Evolutionary conservation across 1,140 invertebrate species (phyloP).

Genomic region (Polyergus mexicanus): DNA sequence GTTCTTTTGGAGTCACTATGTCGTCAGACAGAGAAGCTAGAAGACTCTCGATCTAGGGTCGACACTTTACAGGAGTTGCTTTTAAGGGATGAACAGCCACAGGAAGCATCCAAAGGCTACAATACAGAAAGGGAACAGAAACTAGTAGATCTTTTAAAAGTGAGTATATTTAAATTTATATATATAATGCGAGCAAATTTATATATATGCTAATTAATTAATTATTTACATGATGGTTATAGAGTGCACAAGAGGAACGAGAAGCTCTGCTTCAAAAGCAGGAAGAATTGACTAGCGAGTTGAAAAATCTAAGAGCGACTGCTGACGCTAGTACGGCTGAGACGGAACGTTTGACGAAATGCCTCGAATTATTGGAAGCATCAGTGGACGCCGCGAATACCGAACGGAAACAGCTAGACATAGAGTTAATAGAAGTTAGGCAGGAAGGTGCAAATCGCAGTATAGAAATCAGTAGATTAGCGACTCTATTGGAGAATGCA

Average conservation of each 20-base stretch:
- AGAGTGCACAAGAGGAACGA: slow-evolving; percentile 93
- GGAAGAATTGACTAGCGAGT: slow-evolving; percentile 91
- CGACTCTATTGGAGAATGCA: slow-evolving; percentile 93
- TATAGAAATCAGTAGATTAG: slow-evolving; percentile 92
- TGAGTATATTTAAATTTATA: slow-evolving; percentile 74
- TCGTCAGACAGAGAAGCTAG: slow-evolving; percentile 95
- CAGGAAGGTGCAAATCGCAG: slow-evolving; percentile 87
- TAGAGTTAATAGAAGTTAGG: slow-evolving; percentile 90
- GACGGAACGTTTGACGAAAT: slow-evolving; percentile 89
- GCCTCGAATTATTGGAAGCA: slow-evolving; percentile 90
- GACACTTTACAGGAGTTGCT: slow-evolving; percentile 91
- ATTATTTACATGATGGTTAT: slow-evolving; percentile 56
- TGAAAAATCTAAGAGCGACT: slow-evolving; percentile 87
- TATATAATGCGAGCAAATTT: not conserved
- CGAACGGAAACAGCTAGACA: slow-evolving; percentile 91
- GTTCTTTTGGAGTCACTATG: slow-evolving; percentile 96
- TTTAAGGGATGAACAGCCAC: slow-evolving; percentile 89
- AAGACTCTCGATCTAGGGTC: slow-evolving; percentile 92
- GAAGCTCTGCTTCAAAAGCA: slow-evolving; percentile 92
- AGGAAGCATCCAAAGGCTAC: slow-evolving; percentile 85
- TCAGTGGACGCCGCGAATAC: slow-evolving; percentile 90
- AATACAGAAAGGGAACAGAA: slow-evolving; percentile 93
- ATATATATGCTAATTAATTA: not conserved
- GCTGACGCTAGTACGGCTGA: slow-evolving; percentile 87
- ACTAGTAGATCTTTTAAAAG: slow-evolving; percentile 94